Percentiles rank a stretch among this genome's conserved stretches.
Evolutionary conservation across 2,888 invertebrate genomes (phyloP).

Genomic region (Pollenia angustigena): DNA sequence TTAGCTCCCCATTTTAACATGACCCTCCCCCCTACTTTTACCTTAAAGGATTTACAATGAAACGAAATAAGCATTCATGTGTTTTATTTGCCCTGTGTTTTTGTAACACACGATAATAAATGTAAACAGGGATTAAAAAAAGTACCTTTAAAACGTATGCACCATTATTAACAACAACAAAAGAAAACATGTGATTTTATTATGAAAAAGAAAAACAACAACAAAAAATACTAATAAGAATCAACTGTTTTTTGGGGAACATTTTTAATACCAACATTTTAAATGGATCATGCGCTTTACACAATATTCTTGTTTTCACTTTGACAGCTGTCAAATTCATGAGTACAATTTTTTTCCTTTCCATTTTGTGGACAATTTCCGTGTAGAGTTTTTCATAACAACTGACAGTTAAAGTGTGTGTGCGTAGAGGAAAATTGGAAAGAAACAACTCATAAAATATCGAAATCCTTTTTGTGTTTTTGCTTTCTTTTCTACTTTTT

Average conservation of each 20-base stretch:
- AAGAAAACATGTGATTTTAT: conserved; percentile 47
- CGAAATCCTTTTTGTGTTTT: conserved; percentile 20
- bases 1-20: too few relatives aligned
- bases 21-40: too few relatives aligned
- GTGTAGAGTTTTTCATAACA: conserved; percentile 52
- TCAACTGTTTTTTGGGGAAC: conserved; percentile 56
- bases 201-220: neutral
- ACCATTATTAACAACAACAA: neutral
- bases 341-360: neutral
- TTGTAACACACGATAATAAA: conserved; percentile 3
- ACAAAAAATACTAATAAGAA: conserved; percentile 1
- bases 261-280: neutral
- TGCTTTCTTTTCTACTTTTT: conserved; percentile 1
- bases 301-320: neutral
- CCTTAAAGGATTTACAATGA: neutral
- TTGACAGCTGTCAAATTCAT: conserved; percentile 71
- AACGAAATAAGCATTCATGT: neutral
- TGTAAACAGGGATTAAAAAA: conserved; percentile 24
- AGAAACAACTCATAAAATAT: neutral
- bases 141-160: conserved; percentile 6
- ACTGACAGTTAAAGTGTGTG: neutral
- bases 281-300: conserved; percentile 57
- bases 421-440: conserved; percentile 12
- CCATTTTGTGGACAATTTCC: conserved; percentile 34
- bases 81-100: neutral